These are phyloP conservation scores for Holotrichia oblita DNA, from an alignment of 1,140 invertebrate species.

Conservation along the genomic window DNA sequence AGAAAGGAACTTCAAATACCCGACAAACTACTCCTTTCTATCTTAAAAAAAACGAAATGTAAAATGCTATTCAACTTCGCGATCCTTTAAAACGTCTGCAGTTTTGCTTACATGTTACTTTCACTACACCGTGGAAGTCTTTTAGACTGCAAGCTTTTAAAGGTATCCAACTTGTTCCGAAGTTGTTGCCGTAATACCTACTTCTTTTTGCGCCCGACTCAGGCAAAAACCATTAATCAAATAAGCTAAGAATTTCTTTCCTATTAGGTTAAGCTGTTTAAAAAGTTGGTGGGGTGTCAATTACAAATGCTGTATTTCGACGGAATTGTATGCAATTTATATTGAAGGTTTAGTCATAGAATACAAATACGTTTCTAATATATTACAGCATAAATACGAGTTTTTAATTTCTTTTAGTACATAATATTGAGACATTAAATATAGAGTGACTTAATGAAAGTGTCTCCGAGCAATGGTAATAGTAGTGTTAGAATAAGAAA, in stretches of 20 bases:
- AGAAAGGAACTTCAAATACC: neutral
- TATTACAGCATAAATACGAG: no score
- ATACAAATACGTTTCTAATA: no score
- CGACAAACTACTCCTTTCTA: neutral
- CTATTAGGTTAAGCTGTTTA: neutral
- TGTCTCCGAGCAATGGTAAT: no score
- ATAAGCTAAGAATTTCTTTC: neutral
- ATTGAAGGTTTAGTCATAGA: no score
- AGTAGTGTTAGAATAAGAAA: no score
- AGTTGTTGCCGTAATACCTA: neutral
- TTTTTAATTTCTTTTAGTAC: no score
- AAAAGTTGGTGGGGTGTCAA: neutral
- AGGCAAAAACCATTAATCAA: neutral
- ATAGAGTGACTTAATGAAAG: no score
- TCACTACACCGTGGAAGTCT: neutral
- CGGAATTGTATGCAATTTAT: no score
- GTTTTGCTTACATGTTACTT: neutral
- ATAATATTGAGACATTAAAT: no score
- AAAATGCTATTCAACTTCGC: conserved; percentile 7
- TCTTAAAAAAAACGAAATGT: neutral
- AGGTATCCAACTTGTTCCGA: conserved; percentile 6
- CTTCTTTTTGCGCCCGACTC: neutral
- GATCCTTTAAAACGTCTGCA: neutral
- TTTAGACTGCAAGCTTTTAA: neutral
- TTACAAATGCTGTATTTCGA: no score